Percentiles rank a stretch among this genome's conserved stretches.
These are phyloP conservation scores for Eueides isabella DNA, from an alignment of 1,140 invertebrate genomes.

Conservation along the genomic window DNA sequence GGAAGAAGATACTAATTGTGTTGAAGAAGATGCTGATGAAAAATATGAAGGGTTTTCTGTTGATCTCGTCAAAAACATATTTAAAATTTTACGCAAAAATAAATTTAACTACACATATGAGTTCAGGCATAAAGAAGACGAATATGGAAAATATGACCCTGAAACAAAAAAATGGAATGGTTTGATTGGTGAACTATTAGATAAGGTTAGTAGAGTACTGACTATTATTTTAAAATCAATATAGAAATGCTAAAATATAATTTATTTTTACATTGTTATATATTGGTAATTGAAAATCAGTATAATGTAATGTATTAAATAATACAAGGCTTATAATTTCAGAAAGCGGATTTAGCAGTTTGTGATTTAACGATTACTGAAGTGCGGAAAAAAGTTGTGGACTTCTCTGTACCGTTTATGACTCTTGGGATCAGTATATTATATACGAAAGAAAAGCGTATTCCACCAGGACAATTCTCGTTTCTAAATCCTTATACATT, in stretches of 20 bases:
- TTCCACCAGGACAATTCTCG: conserved; percentile 88
- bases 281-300: too few species aligned
- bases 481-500: conserved; percentile 92
- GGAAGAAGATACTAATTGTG: conserved; percentile 47
- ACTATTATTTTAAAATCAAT: neutral
- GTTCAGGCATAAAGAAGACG: conserved; percentile 65
- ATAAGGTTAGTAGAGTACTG: conserved; percentile 73
- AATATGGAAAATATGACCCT: conserved; percentile 87
- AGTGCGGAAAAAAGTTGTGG: conserved; percentile 90
- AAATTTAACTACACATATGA: conserved; percentile 69
- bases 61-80: conserved; percentile 89
- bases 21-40: conserved; percentile 73
- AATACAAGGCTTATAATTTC: conserved; percentile 36
- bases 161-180: conserved; percentile 91
- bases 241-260: neutral
- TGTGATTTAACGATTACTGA: conserved; percentile 96
- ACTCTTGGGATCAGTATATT: conserved; percentile 91
- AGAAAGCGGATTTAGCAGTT: conserved; percentile 95
- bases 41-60: conserved; percentile 90
- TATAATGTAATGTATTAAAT: too few species aligned
- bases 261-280: neutral
- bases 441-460: conserved; percentile 87
- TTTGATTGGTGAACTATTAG: conserved; percentile 90
- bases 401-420: conserved; percentile 97
- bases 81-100: conserved; percentile 83